A percentile compares a stretch with the other conserved stretches of the same genome.
These are phyloP conservation scores for Cherax quadricarinatus DNA, from an alignment of 1,140 invertebrate species.

Conservation along the genomic window DNA sequence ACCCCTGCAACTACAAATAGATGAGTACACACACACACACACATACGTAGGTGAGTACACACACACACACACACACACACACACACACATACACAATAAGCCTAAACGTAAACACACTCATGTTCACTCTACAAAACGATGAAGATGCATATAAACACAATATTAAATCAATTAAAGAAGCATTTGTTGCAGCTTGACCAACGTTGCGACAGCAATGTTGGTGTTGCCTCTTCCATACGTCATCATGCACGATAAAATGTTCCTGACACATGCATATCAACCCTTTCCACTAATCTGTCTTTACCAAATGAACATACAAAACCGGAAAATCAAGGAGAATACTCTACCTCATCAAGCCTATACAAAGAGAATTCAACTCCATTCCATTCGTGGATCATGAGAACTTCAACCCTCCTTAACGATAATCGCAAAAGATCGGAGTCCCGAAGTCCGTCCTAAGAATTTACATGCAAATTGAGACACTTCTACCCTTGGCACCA, in stretches of 20 bases:
- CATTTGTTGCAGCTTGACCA: no score
- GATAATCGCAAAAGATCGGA: conserved; percentile 3
- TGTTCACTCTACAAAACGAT: no score
- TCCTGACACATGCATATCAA: neutral
- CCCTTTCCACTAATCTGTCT: neutral
- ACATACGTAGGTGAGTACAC: no score
- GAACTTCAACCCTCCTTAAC: neutral
- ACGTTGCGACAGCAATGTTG: no score
- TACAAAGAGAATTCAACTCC: neutral
- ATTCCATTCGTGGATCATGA: neutral
- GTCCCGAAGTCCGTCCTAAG: neutral
- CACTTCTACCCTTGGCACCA: neutral
- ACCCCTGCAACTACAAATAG: no score
- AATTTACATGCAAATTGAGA: conserved; percentile 8
- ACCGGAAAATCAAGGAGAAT: neutral
- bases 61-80: no score
- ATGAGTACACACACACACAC: no score
- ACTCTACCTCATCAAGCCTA: neutral
- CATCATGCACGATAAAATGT: neutral
- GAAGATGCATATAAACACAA: no score
- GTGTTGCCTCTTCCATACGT: neutral
- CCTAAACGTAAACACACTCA: no score
- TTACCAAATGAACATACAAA: neutral
- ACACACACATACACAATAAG: no score
- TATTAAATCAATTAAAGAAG: no score